phyloP scores from a whole-genome alignment of 2,113 vertebrate species.

The Micronisus gabar region DNA sequence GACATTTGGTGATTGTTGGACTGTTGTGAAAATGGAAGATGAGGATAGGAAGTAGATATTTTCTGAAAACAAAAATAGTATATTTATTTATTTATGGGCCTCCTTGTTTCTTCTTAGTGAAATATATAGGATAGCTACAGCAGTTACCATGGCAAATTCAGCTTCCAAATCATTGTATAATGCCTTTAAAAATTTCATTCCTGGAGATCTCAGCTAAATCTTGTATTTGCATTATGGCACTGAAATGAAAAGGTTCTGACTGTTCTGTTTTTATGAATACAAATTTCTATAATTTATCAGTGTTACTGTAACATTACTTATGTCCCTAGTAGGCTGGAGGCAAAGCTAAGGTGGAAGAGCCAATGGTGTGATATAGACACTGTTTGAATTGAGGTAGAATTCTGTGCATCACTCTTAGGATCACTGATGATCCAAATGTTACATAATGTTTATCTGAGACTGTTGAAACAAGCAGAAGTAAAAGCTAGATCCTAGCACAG shows the following conservation, averaged over 20 bases:
- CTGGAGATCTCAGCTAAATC: background rate
- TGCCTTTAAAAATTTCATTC: background rate
- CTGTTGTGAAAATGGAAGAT: background rate
- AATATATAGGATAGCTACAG: background rate
- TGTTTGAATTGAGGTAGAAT: background rate
- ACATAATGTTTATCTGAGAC: background rate
- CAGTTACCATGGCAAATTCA: slow-evolving; percentile 59
- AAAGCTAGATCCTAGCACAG: background rate
- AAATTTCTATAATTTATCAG: background rate
- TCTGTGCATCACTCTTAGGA: background rate
- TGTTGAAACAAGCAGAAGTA: background rate
- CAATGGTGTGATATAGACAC: background rate
- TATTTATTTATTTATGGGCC: background rate
- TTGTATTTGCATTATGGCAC: background rate
- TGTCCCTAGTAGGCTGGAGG: background rate
- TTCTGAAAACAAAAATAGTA: background rate
- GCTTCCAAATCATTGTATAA: background rate
- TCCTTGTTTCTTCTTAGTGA: background rate
- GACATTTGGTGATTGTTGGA: background rate
- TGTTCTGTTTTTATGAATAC: background rate
- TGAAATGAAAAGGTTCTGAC: background rate
- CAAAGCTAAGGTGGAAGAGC: background rate
- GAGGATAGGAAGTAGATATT: background rate
- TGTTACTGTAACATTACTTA: background rate
- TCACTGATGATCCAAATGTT: background rate